Conservation (phyloP, 2,113 vertebrate species). For the Xyliphius kryptos region DNA sequence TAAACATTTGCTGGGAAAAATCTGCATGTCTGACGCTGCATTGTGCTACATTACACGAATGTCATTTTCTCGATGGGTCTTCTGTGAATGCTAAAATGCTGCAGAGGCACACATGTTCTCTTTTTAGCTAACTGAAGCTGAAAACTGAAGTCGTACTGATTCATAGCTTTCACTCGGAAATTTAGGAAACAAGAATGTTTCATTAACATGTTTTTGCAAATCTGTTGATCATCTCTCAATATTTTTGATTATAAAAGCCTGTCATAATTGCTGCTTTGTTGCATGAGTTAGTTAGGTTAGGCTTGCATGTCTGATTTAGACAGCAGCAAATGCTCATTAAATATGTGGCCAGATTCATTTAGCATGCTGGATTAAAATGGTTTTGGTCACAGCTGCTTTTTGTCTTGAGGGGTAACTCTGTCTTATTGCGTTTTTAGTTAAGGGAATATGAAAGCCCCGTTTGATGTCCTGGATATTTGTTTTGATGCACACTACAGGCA, state of each 20-base stretch:
- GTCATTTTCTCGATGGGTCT: slow-evolving; percentile 15
- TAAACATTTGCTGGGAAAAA: slow-evolving; percentile 30
- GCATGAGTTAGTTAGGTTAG: background rate
- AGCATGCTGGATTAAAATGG: slow-evolving; percentile 26
- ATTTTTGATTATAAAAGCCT: slow-evolving; percentile 25
- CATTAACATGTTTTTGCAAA: slow-evolving; percentile 23
- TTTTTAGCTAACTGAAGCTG: background rate
- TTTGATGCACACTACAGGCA: slow-evolving; percentile 4
- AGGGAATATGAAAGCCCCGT: slow-evolving; percentile 34
- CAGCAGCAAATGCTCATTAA: slow-evolving; percentile 21
- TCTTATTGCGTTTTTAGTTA: slow-evolving; percentile 28
- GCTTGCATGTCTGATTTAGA: slow-evolving; percentile 15
- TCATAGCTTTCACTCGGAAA: slow-evolving; percentile 11
- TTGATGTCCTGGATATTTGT: slow-evolving; percentile 38
- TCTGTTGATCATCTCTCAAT: slow-evolving; percentile 19
- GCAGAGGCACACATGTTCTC: background rate
- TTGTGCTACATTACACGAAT: slow-evolving; percentile 8
- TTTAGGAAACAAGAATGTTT: too few relatives aligned
- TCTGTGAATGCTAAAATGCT: slow-evolving; percentile 7
- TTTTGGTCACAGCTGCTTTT: slow-evolving; percentile 29
- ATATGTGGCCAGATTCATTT: slow-evolving; percentile 12
- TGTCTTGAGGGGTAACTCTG: slow-evolving; percentile 21
- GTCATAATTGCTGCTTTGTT: slow-evolving; percentile 29
- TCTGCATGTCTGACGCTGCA: slow-evolving; percentile 15
- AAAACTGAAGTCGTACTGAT: slow-evolving; percentile 10